Percentiles rank a stretch among this genome's conserved stretches.
phyloP scores from a whole-genome alignment of 2,888 invertebrate species.

The Argynnis bischoffii region DNA sequence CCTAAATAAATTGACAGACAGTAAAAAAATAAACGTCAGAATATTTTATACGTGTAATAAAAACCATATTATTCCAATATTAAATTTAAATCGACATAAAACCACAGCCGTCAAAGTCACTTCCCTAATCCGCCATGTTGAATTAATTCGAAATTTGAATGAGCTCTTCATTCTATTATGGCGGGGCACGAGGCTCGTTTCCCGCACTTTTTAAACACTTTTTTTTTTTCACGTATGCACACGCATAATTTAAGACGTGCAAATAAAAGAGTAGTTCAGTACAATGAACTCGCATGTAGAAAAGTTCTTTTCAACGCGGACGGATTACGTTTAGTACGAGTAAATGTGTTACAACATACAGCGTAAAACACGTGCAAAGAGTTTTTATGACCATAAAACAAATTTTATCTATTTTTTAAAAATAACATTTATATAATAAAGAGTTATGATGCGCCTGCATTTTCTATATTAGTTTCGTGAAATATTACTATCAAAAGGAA shows the following conservation, averaged over 20 bases:
- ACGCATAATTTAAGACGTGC: constrained; percentile 43
- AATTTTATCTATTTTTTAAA: constrained; percentile 10
- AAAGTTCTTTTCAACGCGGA: constrained; percentile 17
- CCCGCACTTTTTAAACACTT: constrained; percentile 47
- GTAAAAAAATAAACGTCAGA: too few relatives aligned
- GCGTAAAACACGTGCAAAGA: constrained; percentile 11
- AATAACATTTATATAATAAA: constrained; percentile 14
- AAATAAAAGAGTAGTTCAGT: constrained; percentile 33
- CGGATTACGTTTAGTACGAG: not conserved
- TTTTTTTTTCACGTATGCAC: constrained; percentile 38
- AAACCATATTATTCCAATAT: too few relatives aligned
- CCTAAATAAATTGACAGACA: too few relatives aligned
- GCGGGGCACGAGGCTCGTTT: constrained; percentile 51
- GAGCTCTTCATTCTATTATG: constrained; percentile 49
- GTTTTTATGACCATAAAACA: constrained; percentile 21
- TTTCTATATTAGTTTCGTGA: constrained; percentile 9
- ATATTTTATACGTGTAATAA: too few relatives aligned
- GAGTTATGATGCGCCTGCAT: constrained; percentile 8
- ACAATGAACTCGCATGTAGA: constrained; percentile 33
- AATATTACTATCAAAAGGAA: not conserved
- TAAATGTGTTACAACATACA: constrained; percentile 21
- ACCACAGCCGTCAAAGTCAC: constrained; percentile 2
- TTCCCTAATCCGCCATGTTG: constrained; percentile 34
- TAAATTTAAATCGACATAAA: not conserved
- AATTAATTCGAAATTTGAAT: constrained; percentile 50